Percentiles rank a stretch among this genome's conserved stretches.
Conservation (phyloP, 2,113 vertebrate genomes). For the Myocastor coypus region DNA sequence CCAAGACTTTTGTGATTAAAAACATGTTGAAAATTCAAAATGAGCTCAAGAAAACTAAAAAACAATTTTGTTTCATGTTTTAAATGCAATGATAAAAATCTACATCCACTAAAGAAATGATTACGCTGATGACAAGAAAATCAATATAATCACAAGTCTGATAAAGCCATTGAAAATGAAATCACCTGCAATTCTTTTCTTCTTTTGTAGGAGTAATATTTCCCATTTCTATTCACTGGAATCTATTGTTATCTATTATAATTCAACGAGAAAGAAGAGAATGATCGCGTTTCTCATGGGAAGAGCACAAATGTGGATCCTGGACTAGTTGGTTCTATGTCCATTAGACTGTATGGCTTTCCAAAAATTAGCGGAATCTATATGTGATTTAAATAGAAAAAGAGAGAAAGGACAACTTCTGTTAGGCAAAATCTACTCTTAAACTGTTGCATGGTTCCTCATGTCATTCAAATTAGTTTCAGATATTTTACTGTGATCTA, state of each 20-base stretch:
- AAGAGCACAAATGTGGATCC: background rate
- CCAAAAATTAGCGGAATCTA: background rate
- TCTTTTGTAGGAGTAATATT: background rate
- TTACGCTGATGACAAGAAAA: constrained; percentile 14
- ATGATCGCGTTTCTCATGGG: background rate
- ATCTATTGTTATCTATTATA: background rate
- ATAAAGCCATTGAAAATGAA: background rate
- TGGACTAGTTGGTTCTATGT: background rate
- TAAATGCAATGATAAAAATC: constrained; percentile 43
- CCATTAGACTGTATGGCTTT: background rate
- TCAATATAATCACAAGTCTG: background rate
- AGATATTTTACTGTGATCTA: background rate
- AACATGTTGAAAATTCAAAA: background rate
- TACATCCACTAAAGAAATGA: background rate
- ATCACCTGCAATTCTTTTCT: background rate
- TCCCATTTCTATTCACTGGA: background rate
- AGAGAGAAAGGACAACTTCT: background rate
- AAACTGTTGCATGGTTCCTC: background rate
- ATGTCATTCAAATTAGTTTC: background rate
- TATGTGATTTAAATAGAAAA: background rate
- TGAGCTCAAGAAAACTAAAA: background rate
- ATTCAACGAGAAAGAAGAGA: background rate
- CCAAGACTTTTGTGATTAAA: background rate
- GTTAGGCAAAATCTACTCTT: background rate
- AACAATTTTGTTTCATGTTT: background rate